These are phyloP conservation scores for Dipodomys ordii DNA, from an alignment of 2,113 vertebrate genomes.

Conservation along the genomic window DNA sequence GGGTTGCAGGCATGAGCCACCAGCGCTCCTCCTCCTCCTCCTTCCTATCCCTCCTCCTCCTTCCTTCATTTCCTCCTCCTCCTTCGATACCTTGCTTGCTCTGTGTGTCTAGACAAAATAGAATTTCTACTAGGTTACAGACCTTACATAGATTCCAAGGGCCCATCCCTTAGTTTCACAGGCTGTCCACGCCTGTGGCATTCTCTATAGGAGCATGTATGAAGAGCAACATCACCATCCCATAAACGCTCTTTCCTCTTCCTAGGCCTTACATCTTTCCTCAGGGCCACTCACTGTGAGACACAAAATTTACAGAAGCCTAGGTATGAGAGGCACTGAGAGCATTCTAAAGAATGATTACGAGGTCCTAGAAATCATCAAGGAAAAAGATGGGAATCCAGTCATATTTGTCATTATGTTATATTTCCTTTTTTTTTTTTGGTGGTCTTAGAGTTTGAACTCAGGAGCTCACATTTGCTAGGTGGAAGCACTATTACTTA, in stretches of 20 bases:
- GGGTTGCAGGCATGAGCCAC: too few relatives aligned
- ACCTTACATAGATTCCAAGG: background rate
- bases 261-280: background rate
- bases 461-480: too few relatives aligned
- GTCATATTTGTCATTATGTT: too few relatives aligned
- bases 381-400: background rate
- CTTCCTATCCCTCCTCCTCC: too few relatives aligned
- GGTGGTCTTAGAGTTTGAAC: too few relatives aligned
- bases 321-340: background rate
- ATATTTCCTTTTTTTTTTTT: too few relatives aligned
- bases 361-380: background rate
- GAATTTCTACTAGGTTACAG: background rate
- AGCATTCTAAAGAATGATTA: background rate
- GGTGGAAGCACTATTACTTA: too few relatives aligned
- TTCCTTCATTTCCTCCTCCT: too few relatives aligned
- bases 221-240: background rate
- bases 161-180: background rate
- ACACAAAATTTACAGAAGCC: background rate
- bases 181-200: background rate
- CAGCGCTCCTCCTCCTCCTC: too few relatives aligned
- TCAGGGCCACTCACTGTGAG: background rate
- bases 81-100: background rate
- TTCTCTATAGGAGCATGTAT: background rate
- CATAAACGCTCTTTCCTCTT: background rate
- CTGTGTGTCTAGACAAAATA: background rate